phyloP scores from a whole-genome alignment of 2,797 vertebrate genomes.

The Odontamblyopus lacepedii region DNA sequence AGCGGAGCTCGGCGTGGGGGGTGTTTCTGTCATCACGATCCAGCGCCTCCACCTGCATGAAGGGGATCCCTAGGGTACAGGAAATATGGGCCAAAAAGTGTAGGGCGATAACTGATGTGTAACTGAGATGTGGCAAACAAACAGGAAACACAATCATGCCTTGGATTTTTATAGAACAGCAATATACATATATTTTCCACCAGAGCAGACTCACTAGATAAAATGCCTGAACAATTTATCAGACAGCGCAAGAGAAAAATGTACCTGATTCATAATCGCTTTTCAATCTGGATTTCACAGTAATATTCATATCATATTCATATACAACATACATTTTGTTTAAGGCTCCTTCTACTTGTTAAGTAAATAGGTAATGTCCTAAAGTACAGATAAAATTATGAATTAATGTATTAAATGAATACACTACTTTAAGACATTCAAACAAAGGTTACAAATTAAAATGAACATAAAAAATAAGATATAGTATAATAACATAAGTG shows the following conservation, averaged over 20 bases:
- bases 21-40: constrained; percentile 78
- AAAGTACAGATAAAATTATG: background rate
- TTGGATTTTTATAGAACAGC: background rate
- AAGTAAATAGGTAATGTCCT: background rate
- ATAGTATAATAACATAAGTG: background rate
- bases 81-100: constrained; percentile 4
- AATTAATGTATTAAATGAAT: background rate
- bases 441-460: background rate
- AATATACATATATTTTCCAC: background rate
- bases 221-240: background rate
- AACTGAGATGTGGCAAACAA: constrained; percentile 1
- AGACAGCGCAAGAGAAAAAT: background rate
- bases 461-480: background rate
- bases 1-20: constrained; percentile 80
- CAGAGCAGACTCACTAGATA: background rate
- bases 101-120: background rate
- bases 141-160: background rate
- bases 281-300: background rate
- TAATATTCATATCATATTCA: background rate
- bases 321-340: too few relatives aligned
- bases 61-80: constrained; percentile 69
- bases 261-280: background rate
- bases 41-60: constrained; percentile 79
- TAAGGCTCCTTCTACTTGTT: background rate
- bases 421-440: background rate